These are phyloP conservation scores for Aphelocoma coerulescens DNA, from an alignment of 2,113 vertebrate genomes.

Conservation along the genomic window DNA sequence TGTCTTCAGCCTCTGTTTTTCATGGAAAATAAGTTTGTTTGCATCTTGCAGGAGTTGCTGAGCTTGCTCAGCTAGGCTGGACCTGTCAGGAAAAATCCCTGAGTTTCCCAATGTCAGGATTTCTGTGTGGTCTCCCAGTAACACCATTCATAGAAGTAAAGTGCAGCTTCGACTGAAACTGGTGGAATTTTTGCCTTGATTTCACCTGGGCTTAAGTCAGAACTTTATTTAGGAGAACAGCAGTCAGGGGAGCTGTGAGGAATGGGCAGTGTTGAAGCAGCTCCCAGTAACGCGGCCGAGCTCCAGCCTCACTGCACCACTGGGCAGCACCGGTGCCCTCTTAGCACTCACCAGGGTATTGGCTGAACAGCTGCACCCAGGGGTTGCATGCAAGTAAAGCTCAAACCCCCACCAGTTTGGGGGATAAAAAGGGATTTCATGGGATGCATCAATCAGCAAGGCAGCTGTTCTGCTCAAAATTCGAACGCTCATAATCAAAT, in stretches of 20 bases:
- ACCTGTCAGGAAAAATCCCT: neutral
- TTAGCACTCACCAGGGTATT: neutral
- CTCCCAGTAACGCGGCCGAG: accelerated
- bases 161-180: neutral
- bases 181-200: neutral
- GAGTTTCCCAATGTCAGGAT: neutral
- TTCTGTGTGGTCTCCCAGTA: neutral
- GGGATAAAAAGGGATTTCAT: neutral
- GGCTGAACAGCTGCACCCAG: neutral
- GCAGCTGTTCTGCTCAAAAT: neutral
- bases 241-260: neutral
- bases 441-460: neutral
- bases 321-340: neutral
- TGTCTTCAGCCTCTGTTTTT: neutral
- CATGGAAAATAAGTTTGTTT: neutral
- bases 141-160: neutral
- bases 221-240: neutral
- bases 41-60: neutral
- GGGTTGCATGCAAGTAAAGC: neutral
- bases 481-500: neutral
- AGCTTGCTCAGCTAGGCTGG: neutral
- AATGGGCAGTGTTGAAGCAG: neutral
- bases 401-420: neutral
- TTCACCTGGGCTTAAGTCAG: neutral
- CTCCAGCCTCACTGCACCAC: accelerated